phyloP scores from a whole-genome alignment of 2,888 invertebrate species.

The Pemphredon lugubris region DNA sequence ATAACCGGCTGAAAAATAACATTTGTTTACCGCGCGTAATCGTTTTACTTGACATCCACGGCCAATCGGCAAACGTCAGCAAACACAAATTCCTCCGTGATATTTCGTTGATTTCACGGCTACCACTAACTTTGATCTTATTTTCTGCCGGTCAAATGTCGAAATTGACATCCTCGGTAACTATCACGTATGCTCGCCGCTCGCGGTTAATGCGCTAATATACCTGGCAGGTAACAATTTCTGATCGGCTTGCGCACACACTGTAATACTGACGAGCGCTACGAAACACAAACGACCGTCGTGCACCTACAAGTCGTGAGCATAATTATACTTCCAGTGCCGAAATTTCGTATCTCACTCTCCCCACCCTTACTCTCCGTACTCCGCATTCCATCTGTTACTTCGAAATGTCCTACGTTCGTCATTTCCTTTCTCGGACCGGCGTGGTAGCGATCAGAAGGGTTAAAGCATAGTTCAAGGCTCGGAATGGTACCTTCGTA shows the following conservation, averaged over 20 bases:
- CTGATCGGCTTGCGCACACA: constrained; percentile 49
- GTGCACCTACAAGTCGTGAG: constrained; percentile 12
- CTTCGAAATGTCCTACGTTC: not conserved
- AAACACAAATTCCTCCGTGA: too few relatives aligned
- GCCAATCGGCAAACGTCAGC: too few relatives aligned
- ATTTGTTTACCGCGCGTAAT: too few relatives aligned
- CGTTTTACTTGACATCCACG: too few relatives aligned
- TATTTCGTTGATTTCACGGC: too few relatives aligned
- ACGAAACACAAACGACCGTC: constrained; percentile 37
- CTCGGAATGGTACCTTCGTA: too few relatives aligned
- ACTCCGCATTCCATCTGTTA: not conserved
- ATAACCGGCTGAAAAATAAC: too few relatives aligned
- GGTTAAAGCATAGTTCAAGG: too few relatives aligned
- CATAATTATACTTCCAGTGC: constrained; percentile 25
- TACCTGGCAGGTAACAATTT: constrained; percentile 40
- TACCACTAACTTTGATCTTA: constrained; percentile 35
- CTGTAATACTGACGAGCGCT: constrained; percentile 15
- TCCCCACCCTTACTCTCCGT: too few relatives aligned
- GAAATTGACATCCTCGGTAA: constrained; percentile 47
- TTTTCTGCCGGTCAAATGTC: constrained; percentile 12
- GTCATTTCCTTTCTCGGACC: too few relatives aligned
- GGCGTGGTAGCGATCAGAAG: too few relatives aligned
- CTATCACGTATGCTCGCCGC: constrained; percentile 30
- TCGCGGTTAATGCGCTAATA: constrained; percentile 39
- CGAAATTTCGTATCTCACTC: constrained; percentile 21